Percentiles rank a stretch among this genome's conserved stretches.
Evolutionary conservation across 2,797 vertebrate species (phyloP).

Genomic region (Poecile montanus): DNA sequence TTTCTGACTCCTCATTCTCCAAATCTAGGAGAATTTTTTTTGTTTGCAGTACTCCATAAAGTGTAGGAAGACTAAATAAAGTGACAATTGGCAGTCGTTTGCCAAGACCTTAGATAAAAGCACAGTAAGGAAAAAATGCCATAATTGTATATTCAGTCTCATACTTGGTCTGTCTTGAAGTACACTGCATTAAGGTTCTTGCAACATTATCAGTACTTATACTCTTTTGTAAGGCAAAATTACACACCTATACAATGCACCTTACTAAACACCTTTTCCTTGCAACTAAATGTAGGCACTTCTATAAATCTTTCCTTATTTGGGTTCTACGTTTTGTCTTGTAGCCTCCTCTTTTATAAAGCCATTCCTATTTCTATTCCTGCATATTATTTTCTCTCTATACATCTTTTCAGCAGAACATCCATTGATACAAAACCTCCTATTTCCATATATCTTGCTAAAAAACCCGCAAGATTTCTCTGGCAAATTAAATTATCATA

Average conservation of each 20-base stretch:
- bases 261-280: background rate
- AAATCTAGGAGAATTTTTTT: conserved; percentile 5
- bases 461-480: background rate
- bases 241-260: background rate
- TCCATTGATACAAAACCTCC: background rate
- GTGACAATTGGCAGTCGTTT: background rate
- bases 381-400: background rate
- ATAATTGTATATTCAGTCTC: background rate
- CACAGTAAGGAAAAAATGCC: background rate
- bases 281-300: background rate
- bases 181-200: background rate
- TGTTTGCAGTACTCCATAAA: background rate
- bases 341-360: conserved; percentile 5
- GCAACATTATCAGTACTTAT: background rate
- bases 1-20: background rate
- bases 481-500: conserved; percentile 1
- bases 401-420: background rate
- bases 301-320: background rate
- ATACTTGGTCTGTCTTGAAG: background rate
- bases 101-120: background rate
- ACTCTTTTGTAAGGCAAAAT: background rate
- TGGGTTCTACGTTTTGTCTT: background rate
- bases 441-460: background rate
- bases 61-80: background rate
- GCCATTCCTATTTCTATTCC: background rate